Percentiles rank a stretch among this genome's conserved stretches.
Evolutionary conservation across 2,113 vertebrate species (phyloP).

Genomic region (Monarcha castaneiventris): DNA sequence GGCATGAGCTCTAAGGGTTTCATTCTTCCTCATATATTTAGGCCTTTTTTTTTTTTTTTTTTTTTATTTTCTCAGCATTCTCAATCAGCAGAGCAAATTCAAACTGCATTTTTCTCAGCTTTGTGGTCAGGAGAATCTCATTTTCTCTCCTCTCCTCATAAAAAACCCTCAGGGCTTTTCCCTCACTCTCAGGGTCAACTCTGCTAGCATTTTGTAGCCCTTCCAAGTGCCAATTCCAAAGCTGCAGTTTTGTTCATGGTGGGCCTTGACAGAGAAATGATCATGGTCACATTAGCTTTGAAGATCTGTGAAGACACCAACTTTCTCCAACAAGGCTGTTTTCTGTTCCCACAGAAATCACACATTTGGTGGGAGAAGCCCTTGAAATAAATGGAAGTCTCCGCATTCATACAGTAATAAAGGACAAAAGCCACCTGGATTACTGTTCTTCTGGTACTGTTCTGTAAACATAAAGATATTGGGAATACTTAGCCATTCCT

Average conservation of each 20-base stretch:
- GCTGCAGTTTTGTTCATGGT: not conserved
- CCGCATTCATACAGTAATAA: not conserved
- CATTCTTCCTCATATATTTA: not conserved
- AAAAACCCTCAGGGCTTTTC: not conserved
- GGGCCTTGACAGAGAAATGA: not conserved
- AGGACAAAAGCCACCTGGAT: not conserved
- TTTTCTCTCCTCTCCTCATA: not conserved
- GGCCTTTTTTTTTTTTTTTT: not conserved
- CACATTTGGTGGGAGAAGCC: not conserved
- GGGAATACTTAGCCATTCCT: not conserved
- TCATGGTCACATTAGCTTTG: not conserved
- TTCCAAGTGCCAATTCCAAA: not conserved
- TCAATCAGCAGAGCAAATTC: not conserved
- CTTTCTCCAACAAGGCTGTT: not conserved
- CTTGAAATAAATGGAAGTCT: not conserved
- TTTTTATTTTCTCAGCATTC: not conserved
- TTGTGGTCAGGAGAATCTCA: not conserved
- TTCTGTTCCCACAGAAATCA: constrained; percentile 36
- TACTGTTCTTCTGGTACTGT: not conserved
- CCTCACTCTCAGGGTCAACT: not conserved
- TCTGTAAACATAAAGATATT: not conserved
- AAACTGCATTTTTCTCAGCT: not conserved
- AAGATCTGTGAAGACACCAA: not conserved
- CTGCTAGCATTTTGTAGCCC: not conserved
- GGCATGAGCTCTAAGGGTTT: not conserved